A percentile compares a stretch with the other conserved stretches of the same genome.
These are phyloP conservation scores for Eilema griseolum DNA, from an alignment of 2,888 invertebrate genomes.

Conservation along the genomic window DNA sequence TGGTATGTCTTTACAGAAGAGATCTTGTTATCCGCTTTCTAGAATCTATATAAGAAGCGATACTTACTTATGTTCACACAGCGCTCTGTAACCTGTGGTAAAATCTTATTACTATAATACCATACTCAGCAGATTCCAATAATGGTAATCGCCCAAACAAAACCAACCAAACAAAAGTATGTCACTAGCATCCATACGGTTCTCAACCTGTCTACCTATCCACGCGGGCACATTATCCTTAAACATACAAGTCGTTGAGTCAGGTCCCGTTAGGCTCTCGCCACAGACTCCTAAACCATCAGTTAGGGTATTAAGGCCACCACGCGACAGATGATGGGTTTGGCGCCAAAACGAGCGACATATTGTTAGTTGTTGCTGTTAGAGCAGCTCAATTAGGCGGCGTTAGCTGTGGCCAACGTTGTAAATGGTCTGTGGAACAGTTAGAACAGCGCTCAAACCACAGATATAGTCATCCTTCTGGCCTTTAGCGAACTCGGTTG, in stretches of 20 bases:
- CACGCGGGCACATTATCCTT: conserved; percentile 10
- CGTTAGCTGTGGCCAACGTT: not conserved
- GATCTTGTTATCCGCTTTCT: too few relatives aligned
- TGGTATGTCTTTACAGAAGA: too few relatives aligned
- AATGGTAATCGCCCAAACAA: conserved; percentile 1
- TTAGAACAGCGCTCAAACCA: not conserved
- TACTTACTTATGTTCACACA: too few relatives aligned
- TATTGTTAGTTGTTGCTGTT: not conserved
- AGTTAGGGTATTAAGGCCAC: conserved; percentile 44
- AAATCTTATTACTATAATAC: too few relatives aligned
- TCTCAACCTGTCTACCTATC: not conserved
- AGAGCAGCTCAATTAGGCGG: conserved; percentile 1
- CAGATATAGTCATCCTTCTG: not conserved
- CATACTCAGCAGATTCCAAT: not conserved
- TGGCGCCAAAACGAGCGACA: not conserved
- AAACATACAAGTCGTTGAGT: not conserved
- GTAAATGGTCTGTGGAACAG: not conserved
- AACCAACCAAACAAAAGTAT: conserved; percentile 12
- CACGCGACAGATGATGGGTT: conserved; percentile 38
- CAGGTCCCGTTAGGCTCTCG: conserved; percentile 49
- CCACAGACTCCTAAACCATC: conserved; percentile 41
- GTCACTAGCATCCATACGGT: conserved; percentile 1
- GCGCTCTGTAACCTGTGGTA: too few relatives aligned
- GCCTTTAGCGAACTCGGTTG: too few relatives aligned
- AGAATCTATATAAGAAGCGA: too few relatives aligned